A percentile compares a stretch with the other conserved stretches of the same genome.
Conservation (phyloP, 2,113 vertebrate species). For the Grammomys surdaster region DNA sequence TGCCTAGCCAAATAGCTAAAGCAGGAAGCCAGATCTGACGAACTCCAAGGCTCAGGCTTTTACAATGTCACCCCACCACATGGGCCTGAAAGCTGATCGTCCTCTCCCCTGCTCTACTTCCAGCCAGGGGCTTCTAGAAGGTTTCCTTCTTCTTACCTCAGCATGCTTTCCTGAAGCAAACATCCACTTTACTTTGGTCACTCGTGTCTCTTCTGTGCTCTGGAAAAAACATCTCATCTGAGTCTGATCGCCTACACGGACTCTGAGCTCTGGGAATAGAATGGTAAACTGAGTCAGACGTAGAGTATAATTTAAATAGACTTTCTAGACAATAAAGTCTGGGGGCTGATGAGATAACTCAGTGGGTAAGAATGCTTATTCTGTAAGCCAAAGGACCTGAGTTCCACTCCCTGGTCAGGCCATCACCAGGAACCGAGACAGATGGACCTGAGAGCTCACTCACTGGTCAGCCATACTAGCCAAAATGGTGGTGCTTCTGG, state of each 20-base stretch:
- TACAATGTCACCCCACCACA: background rate
- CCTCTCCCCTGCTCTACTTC: background rate
- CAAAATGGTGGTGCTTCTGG: background rate
- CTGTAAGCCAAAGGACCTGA: background rate
- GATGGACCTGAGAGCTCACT: background rate
- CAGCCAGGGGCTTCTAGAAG: background rate
- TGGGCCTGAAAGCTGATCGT: background rate
- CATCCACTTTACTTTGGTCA: slow-evolving; percentile 82
- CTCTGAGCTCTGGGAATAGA: slow-evolving; percentile 68
- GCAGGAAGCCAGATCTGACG: background rate
- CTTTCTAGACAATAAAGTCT: slow-evolving; percentile 19
- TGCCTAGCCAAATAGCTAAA: background rate
- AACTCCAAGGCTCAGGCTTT: background rate
- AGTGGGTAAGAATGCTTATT: background rate
- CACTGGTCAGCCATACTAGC: background rate
- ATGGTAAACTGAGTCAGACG: slow-evolving; percentile 35
- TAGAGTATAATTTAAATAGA: background rate
- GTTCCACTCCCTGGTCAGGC: background rate
- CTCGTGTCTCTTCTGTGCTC: slow-evolving; percentile 17
- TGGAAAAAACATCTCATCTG: slow-evolving; percentile 82
- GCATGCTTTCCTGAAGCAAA: background rate
- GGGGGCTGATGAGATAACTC: background rate
- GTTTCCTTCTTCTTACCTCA: slow-evolving; percentile 46
- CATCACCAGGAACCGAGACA: background rate
- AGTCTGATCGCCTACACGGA: slow-evolving; percentile 71